Evolutionary conservation across 2,888 invertebrate species (phyloP).

Genomic region (Patella ulyssiponensis): DNA sequence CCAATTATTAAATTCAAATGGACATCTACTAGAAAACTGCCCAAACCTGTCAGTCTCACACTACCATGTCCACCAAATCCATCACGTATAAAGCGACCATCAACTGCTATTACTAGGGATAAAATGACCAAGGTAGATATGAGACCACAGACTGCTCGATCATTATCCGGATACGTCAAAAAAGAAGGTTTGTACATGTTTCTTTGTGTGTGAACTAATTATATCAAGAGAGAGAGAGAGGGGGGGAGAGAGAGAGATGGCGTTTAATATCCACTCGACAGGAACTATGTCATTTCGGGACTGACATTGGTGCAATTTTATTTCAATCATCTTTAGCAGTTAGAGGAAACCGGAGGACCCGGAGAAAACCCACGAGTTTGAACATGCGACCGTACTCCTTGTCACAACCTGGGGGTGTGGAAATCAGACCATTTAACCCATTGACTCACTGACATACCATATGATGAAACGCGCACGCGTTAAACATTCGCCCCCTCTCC

Average conservation of each 20-base stretch:
- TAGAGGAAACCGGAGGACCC: too few relatives aligned
- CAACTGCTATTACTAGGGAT: slow-evolving; percentile 44
- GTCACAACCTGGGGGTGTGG: not conserved
- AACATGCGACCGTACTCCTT: not conserved
- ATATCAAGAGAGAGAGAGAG: too few relatives aligned
- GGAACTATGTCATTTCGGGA: too few relatives aligned
- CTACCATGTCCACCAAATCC: slow-evolving; percentile 59
- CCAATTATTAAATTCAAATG: slow-evolving; percentile 55
- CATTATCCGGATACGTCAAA: not conserved
- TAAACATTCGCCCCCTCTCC: not conserved
- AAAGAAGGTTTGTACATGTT: not conserved
- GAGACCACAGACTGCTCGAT: slow-evolving; percentile 22
- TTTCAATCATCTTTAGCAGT: not conserved
- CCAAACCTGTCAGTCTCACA: slow-evolving; percentile 53
- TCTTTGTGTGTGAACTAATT: not conserved
- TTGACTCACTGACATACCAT: too few relatives aligned
- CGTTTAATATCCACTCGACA: too few relatives aligned
- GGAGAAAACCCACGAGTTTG: not conserved
- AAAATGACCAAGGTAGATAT: slow-evolving; percentile 9
- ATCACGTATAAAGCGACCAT: slow-evolving; percentile 49
- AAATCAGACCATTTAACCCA: too few relatives aligned
- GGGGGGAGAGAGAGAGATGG: too few relatives aligned
- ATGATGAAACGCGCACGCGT: too few relatives aligned
- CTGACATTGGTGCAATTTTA: too few relatives aligned
- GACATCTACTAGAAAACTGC: not conserved